Evolutionary conservation across 1,140 invertebrate genomes (phyloP).

Genomic region (Habropoda laboriosa): DNA sequence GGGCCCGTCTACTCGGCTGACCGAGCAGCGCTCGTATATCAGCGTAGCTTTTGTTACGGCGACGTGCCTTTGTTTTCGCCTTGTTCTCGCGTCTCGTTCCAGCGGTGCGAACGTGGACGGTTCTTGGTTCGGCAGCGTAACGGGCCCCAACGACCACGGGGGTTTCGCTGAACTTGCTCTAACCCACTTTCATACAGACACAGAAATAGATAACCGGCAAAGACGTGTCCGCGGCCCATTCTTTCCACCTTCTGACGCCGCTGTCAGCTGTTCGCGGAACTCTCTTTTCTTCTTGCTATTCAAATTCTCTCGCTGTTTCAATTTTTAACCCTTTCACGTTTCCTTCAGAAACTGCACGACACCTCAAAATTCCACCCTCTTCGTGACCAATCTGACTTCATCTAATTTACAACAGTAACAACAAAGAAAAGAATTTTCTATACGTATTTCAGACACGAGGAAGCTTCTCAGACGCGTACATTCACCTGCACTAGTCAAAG

Average conservation of each 20-base stretch:
- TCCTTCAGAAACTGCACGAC: no score
- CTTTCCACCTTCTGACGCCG: conserved; percentile 20
- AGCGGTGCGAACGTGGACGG: conserved; percentile 28
- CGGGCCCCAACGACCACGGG: neutral
- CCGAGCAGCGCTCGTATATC: conserved; percentile 67
- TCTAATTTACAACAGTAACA: no score
- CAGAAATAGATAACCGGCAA: conserved; percentile 11
- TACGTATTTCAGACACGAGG: no score
- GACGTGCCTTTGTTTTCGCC: conserved; percentile 72
- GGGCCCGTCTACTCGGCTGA: conserved; percentile 37
- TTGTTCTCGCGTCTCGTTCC: conserved; percentile 68
- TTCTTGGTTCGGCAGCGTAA: conserved; percentile 25
- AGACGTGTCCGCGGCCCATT: conserved; percentile 1
- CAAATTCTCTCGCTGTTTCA: no score
- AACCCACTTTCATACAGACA: conserved; percentile 33
- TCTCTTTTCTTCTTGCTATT: neutral
- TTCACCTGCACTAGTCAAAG: no score
- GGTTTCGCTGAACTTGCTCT: conserved; percentile 36
- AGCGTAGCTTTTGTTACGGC: conserved; percentile 68
- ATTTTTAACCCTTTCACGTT: no score
- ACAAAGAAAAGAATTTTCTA: no score
- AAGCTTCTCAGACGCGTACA: no score
- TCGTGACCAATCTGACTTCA: no score
- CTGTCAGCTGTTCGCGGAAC: conserved; percentile 12
- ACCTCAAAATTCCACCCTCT: no score